Evolutionary conservation across 2,797 vertebrate genomes (phyloP).

Genomic region (Neoniphon sammara): DNA sequence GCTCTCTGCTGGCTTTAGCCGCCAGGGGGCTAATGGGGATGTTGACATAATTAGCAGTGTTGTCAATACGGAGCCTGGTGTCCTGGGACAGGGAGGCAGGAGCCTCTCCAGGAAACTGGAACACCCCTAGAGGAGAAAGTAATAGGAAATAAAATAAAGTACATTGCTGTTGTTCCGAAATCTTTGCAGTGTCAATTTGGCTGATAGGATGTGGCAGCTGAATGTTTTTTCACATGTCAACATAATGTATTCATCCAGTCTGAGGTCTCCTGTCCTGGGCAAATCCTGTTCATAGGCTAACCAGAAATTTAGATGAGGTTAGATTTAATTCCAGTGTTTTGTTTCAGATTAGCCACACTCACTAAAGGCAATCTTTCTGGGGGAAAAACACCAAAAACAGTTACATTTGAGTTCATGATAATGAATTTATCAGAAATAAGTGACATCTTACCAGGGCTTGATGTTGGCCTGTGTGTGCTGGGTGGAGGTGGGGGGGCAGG

Average conservation of each 20-base stretch:
- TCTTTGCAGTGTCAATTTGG: neutral
- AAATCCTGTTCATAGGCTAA: constrained; percentile 69
- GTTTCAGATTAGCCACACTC: neutral
- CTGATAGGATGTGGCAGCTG: neutral
- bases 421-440: neutral
- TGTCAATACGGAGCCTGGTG: constrained; percentile 65
- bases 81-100: constrained; percentile 18
- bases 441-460: constrained; percentile 55
- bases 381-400: neutral
- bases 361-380: neutral
- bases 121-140: constrained; percentile 66
- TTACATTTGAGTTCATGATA: neutral
- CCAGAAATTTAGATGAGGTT: constrained; percentile 62
- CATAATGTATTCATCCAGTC: constrained; percentile 74
- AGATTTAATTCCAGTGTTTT: neutral
- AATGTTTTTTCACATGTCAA: constrained; percentile 19
- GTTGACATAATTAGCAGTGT: constrained; percentile 85
- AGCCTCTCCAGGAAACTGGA: constrained; percentile 62
- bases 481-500: constrained; percentile 48
- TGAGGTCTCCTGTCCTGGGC: constrained; percentile 52
- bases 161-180: neutral
- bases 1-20: constrained; percentile 79
- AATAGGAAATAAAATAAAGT: constrained; percentile 7
- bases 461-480: constrained; percentile 39
- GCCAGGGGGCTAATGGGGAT: constrained; percentile 85